Evolutionary conservation across 2,888 invertebrate species (phyloP).

Genomic region (Cabera pusaria): DNA sequence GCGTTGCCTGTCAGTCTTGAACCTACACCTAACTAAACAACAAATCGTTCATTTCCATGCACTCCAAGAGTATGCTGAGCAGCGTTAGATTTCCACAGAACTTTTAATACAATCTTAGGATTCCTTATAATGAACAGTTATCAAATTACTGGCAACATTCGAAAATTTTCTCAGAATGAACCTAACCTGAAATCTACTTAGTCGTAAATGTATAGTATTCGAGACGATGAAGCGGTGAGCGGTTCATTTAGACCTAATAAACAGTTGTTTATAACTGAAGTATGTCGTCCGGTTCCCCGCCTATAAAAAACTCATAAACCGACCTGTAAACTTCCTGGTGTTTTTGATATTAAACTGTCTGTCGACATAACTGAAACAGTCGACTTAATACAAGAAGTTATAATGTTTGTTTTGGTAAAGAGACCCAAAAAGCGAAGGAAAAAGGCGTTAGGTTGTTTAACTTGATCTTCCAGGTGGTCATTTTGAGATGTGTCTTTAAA

Average conservation of each 20-base stretch:
- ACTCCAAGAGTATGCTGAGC: not conserved
- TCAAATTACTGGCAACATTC: not conserved
- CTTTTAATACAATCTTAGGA: not conserved
- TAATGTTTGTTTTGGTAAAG: conserved; percentile 4
- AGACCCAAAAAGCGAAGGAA: too few species aligned
- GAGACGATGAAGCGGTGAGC: conserved; percentile 20
- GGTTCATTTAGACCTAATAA: conserved; percentile 45
- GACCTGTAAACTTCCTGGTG: conserved; percentile 32
- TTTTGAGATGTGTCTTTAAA: too few species aligned
- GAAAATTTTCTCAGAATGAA: not conserved
- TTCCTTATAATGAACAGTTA: not conserved
- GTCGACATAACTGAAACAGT: not conserved
- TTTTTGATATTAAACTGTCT: conserved; percentile 19
- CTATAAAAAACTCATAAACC: conserved; percentile 43
- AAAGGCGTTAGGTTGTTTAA: too few species aligned
- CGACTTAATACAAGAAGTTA: conserved; percentile 3
- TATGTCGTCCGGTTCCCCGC: conserved; percentile 32
- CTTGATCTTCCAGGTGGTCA: too few species aligned
- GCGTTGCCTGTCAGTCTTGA: too few species aligned
- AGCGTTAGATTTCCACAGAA: not conserved
- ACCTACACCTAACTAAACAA: too few species aligned
- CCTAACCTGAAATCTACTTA: not conserved
- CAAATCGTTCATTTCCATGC: not conserved
- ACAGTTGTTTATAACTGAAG: conserved; percentile 39
- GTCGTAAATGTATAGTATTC: conserved; percentile 1